These are phyloP conservation scores for Tribolium madens DNA, from an alignment of 1,140 invertebrate genomes.

Conservation along the genomic window DNA sequence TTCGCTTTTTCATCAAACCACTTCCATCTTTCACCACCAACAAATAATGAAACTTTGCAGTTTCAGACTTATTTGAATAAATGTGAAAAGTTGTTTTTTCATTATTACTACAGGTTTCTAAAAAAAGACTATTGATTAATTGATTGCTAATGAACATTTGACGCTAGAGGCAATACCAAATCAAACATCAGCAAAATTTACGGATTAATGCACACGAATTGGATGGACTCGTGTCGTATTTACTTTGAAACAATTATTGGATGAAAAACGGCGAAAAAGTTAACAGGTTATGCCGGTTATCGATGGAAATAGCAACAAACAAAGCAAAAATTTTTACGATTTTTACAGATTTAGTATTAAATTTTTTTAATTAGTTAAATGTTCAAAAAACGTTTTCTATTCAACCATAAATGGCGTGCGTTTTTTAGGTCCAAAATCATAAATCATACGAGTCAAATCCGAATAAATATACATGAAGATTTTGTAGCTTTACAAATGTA, in stretches of 20 bases:
- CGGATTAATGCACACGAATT: neutral
- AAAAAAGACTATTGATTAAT: too few species aligned
- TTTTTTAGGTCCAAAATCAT: neutral
- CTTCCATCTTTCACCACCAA: conserved; percentile 49
- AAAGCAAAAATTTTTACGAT: too few species aligned
- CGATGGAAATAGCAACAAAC: too few species aligned
- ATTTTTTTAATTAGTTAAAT: too few species aligned
- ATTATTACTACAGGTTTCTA: neutral
- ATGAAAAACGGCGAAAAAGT: too few species aligned
- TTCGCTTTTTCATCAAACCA: conserved; percentile 56
- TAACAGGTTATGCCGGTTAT: too few species aligned
- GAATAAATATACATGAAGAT: neutral
- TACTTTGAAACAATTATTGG: neutral
- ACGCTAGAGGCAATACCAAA: neutral
- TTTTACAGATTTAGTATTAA: too few species aligned
- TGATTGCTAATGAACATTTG: neutral
- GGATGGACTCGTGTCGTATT: neutral
- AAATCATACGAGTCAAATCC: neutral
- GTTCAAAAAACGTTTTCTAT: too few species aligned
- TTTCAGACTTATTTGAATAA: conserved; percentile 40
- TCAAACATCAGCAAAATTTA: conserved; percentile 6
- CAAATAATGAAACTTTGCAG: conserved; percentile 55
- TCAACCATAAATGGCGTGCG: too few species aligned
- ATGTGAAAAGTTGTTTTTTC: conserved; percentile 4
- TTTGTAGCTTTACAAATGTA: neutral